Evolutionary conservation across 1,140 invertebrate genomes (phyloP).

Genomic region (Drosophila auraria): DNA sequence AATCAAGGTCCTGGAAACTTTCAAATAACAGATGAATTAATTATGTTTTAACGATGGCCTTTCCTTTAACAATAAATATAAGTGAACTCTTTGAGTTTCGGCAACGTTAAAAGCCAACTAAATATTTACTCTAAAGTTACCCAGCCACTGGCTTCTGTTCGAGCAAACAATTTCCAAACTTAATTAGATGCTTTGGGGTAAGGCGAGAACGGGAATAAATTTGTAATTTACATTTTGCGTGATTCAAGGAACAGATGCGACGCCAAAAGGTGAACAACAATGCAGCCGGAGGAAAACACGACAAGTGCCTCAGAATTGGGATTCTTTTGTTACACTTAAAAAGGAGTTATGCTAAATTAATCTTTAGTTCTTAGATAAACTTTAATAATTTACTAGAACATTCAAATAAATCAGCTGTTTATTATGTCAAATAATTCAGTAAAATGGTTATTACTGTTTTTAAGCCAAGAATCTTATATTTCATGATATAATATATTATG

Average conservation of each 20-base stretch:
- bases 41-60: conserved; percentile 27
- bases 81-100: conserved; percentile 6
- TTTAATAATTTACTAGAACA: too few species aligned
- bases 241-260: conserved; percentile 44
- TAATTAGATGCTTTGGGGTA: conserved; percentile 52
- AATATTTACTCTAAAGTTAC: conserved; percentile 37
- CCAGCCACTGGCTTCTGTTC: conserved; percentile 13
- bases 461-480: too few species aligned
- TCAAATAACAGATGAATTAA: conserved; percentile 22
- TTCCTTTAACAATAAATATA: conserved; percentile 12
- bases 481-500: too few species aligned
- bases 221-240: conserved; percentile 51
- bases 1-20: background rate
- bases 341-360: background rate
- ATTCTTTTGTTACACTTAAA: conserved; percentile 15
- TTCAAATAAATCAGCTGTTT: too few species aligned
- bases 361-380: background rate
- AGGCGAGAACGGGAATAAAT: conserved; percentile 31
- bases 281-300: conserved; percentile 38
- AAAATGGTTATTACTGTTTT: too few species aligned
- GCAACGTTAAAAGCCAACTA: conserved; percentile 10
- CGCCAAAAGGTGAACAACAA: conserved; percentile 46
- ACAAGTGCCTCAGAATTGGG: conserved; percentile 46
- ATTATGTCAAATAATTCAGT: too few species aligned
- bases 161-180: conserved; percentile 59